Base-by-base conservation (phyloP, 37 sponge, comb jelly and placozoan genomes). In the Hexactinellida sp. region DNA sequence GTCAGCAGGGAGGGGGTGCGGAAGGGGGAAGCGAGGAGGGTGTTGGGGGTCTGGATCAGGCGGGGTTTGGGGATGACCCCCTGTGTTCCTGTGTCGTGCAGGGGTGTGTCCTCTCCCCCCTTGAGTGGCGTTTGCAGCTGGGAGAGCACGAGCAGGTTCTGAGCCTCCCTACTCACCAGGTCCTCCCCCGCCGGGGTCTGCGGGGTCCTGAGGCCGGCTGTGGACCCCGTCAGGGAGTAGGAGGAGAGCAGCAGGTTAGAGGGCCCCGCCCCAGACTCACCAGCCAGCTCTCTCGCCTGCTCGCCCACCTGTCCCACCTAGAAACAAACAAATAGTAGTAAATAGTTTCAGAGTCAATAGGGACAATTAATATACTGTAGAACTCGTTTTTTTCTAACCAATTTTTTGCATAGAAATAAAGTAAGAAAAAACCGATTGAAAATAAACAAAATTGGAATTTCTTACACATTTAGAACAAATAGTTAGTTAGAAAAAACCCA, bases 231-330 rank as follows among this genome's bases (percentile, higher is more conserved):
- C 37, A 97, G 82, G 7, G 97, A 94, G 90, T 97, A 97, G 89
- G 94, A 89, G 24, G 97, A 93, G 85, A 97, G 90, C 10, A 97
- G 86, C 36, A 87, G 87, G 37, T 91, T 90, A 0, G 94, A 92
- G 38, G 91, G 92, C 0, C 76, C 47, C 1, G 39, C 51, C 1
- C 91, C 92, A 7, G 71, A 88, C 7, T 91, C 93, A 23, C 38
- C 88, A 3, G 90, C 90, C 0, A 82, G 71, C 30, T 84, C 38
- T 63, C 76, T 10, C 34, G 76, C 76, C 13, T 63, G 86, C n/a
- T 37, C 76, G 0, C 98, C 98, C 47, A 97, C 55, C 83, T 97
- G 95, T 0, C 95, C 91, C 37, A 96, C 94, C 92, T 92, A 88
- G 0, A 86, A 54, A 28, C 24, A 83, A 3, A 28, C 1, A 83